Base-by-base conservation (phyloP, 1,140 invertebrate species). In the Ylistrum balloti region DNA sequence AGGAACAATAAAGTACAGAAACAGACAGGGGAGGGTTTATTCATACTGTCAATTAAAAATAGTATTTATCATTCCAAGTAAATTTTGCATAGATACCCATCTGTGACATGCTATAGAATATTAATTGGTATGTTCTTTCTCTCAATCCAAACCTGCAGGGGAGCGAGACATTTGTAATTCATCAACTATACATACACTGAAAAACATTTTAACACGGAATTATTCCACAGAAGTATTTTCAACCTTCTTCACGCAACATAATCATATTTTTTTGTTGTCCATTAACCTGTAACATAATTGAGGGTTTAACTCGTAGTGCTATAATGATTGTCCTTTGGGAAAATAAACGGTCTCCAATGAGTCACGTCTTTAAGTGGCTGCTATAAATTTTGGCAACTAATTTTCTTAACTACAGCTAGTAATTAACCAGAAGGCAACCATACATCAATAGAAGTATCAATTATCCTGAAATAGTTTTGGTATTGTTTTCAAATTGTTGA, bases 401-500 rank as follows among this genome's bases (percentile, higher is more conserved):
- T 74, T 74, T 74, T 74, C 56, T 74, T 74, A 74, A 74, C 56
- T 74, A 74, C 56, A 28, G 56, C 28, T 28, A n/a, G 56, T 74
- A 74, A 74, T 74, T 74, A 74, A 28, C 9, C 56, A 74, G 56
- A 28, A 5, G 22, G 7, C 56, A 74, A 74, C 11, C 5, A 28
- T 28, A 74, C n/a, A n/a, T n/a, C 56, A 2, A n/a, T 22, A 74
- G 28, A 74, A 1, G 56, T 22, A 5, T 28, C 56, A 74, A 74
- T 74, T 74, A 74, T 74, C 56, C 56, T 28, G n/a, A 28, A 74
- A 74, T 74, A 74, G 56, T n/a, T 28, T 7, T 7, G 20, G 56
- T 74, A 74, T 74, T 74, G 56, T 74, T 74, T 74, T 74, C 56
- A 74, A 74, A 74, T 74, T 74, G 28, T n/a, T 74, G 56, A 74